Percentiles rank a stretch among this genome's conserved stretches.
Conservation (phyloP, 1,140 invertebrate genomes). For the Aphaenogaster floridana region DNA sequence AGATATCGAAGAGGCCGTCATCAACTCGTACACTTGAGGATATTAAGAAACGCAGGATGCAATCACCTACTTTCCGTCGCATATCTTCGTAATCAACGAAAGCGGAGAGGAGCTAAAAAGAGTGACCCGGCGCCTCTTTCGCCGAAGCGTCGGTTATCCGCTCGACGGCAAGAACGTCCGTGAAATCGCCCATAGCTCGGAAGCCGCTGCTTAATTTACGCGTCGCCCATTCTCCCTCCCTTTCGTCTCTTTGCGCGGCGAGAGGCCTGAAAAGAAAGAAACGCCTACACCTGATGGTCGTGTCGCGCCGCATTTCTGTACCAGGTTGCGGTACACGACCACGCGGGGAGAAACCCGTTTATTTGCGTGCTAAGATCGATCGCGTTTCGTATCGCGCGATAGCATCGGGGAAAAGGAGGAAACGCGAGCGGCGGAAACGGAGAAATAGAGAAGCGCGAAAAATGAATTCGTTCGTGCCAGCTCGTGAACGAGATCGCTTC, state of each 20-base stretch:
- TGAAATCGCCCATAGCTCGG: constrained; percentile 37
- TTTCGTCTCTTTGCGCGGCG: background rate
- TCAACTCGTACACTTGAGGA: background rate
- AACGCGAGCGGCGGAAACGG: constrained; percentile 66
- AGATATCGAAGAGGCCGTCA: constrained; percentile 18
- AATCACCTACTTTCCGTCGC: constrained; percentile 52
- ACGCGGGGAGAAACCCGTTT: constrained; percentile 67
- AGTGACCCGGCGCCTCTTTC: constrained; percentile 15
- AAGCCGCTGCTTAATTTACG: constrained; percentile 33
- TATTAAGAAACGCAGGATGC: constrained; percentile 52
- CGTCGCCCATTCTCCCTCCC: background rate
- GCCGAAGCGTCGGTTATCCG: background rate
- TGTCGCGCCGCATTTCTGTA: constrained; percentile 48
- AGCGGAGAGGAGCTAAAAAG: constrained; percentile 36
- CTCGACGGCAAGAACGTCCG: background rate
- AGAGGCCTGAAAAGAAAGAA: constrained; percentile 6
- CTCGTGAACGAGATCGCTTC: background rate
- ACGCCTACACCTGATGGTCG: constrained; percentile 5
- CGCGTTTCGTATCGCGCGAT: constrained; percentile 31
- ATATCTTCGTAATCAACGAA: constrained; percentile 29
- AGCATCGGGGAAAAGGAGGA: constrained; percentile 64
- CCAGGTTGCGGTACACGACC: constrained; percentile 14
- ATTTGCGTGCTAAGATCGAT: constrained; percentile 56
- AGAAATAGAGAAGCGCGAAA: constrained; percentile 62
- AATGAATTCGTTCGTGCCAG: constrained; percentile 16